Evolutionary conservation across 2,113 vertebrate genomes (phyloP), one percentile per base, ranked within the genome.

Genomic region (Kryptolebias marmoratus): DNA sequence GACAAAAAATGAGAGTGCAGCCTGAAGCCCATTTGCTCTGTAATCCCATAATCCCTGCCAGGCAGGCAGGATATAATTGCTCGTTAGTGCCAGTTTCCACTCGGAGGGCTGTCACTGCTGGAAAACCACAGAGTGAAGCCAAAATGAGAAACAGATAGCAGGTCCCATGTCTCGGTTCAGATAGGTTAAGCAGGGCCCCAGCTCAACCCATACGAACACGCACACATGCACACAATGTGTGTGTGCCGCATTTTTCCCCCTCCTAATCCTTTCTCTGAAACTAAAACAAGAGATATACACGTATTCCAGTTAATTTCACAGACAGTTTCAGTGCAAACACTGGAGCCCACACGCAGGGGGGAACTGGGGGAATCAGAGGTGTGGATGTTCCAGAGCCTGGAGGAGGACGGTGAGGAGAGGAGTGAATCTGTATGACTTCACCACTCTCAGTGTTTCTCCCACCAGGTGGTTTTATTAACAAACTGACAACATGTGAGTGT

Each of bases 21-120:
- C 81, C 67, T 57, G 84, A 80, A 81, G 64, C 61, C 67, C 61
- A 60, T 88, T 83, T 87, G 80, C 72, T 64, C 82, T 72, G 86
- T 92, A 93, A 94, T 93, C 92, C 89, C 92, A 91, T 93, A 93
- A 93, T 91, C 88, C 92, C 89, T 90, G 85, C 82, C 88, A 90
- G 90, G 81, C 89, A 85, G 85, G 79, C 87, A 83, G 86, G 89
- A 86, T 88, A 89, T 90, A 91, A 93, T 92, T 93, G 91, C 90
- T 92, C 80, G 90, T 93, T 93, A 94, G 90, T 91, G 92, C 91
- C 91, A 92, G 88, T 89, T 87, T 89, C 80, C 87, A 90, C 84
- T 87, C 68, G 47, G 71, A 85, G 80, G 84, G 74, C 89, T 87
- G 90, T 90, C 89, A 91, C 76, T 85, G 85, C 78, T 80, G 71